Base-by-base conservation (phyloP, 2,888 invertebrate genomes). In the Nipponacmea schrenckii region DNA sequence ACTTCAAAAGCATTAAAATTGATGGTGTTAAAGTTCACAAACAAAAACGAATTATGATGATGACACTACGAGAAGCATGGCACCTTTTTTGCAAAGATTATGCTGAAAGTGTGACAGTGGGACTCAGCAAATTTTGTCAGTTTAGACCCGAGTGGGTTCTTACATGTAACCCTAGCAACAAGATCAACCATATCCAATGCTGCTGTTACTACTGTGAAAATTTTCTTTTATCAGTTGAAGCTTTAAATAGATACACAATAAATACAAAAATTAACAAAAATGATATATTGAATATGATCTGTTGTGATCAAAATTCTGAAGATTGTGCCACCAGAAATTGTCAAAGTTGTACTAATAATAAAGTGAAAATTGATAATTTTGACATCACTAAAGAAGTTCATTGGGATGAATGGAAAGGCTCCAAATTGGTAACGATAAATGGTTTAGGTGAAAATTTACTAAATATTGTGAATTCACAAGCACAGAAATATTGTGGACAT, bases 401-500 rank as follows among this genome's bases (percentile, higher is more conserved):
- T 31, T 31, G 31, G 31, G 31, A 31, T 31, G 31, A 31, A 31
- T 31, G 31, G 31, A 31, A 31, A 31, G 31, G 31, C 31, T 31
- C 44, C 5, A 24, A 65, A 50, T 50, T 50, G 50, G 20, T 20
- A 1, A 50, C 50, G 1, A 50, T 10, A 50, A 50, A 17, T 1
- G n/a, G 20, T 20, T 50, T 20, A n/a, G 20, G 20, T 17, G 20
- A n/a, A n/a, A 20, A 50, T 50, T 50, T 50, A 5, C 17, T 50
- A 8, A 20, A 50, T 20, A 50, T 8, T 20, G 17, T n/a, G 17
- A 20, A 17, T 50, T 15, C 14, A 15, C 31, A 66, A 39, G n/a
- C 66, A 12, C 17, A 27, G 48, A 66, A 66, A 65, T 44, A 50
- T 2, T 46, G 46, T 0, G 27, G 50, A 7, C 66, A 70, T 46